These are phyloP conservation scores for Athalia circularis DNA, from an alignment of 2,888 invertebrate genomes.

Conservation along the genomic window DNA sequence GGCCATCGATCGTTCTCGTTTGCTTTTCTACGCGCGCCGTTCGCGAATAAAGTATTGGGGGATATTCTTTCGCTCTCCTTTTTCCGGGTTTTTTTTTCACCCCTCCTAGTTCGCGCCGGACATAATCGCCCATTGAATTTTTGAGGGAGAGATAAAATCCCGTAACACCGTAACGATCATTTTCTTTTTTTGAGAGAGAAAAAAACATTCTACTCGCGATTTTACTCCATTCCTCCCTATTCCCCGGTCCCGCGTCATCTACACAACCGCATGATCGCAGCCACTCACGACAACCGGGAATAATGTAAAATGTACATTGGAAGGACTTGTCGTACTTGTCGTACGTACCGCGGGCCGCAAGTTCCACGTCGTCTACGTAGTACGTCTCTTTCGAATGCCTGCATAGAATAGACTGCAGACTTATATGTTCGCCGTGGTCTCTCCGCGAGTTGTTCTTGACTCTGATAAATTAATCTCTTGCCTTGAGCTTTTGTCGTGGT, in stretches of 20 bases:
- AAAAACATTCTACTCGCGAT: no score
- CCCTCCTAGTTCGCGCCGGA: not conserved
- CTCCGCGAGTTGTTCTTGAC: not conserved
- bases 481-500: not conserved
- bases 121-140: not conserved
- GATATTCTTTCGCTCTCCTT: not conserved
- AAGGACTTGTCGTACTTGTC: not conserved
- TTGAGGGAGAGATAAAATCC: no score
- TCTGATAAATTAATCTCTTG: constrained; percentile 34
- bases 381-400: constrained; percentile 35
- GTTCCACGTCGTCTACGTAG: not conserved
- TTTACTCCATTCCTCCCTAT: no score
- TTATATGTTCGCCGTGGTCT: constrained; percentile 26
- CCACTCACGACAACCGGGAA: no score
- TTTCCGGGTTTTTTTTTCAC: not conserved
- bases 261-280: no score
- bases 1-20: constrained; percentile 22
- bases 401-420: constrained; percentile 33
- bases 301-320: not conserved
- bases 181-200: no score
- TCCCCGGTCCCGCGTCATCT: no score
- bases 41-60: not conserved
- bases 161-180: not conserved
- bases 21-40: not conserved
- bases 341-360: not conserved